These are phyloP conservation scores for Litoditis marina DNA, from an alignment of 2,888 invertebrate species.

Conservation along the genomic window DNA sequence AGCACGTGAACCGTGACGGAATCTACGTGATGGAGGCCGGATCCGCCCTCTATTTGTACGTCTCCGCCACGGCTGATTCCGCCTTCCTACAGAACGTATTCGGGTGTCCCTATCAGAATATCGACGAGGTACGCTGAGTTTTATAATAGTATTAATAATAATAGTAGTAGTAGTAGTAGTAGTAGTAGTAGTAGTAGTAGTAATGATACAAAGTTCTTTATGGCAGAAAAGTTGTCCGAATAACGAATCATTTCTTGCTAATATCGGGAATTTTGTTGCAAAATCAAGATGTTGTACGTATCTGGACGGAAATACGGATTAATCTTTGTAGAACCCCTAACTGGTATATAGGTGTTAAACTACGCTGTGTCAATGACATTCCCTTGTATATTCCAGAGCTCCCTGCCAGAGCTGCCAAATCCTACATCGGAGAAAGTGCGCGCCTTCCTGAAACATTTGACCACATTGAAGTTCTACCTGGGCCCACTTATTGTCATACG, in stretches of 20 bases:
- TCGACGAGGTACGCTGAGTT: slow-evolving; percentile 31
- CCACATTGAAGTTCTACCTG: slow-evolving; percentile 32
- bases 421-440: slow-evolving; percentile 28
- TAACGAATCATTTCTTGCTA: too few relatives aligned
- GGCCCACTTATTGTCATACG: slow-evolving; percentile 33
- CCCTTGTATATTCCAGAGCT: slow-evolving; percentile 22
- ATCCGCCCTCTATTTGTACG: slow-evolving; percentile 57
- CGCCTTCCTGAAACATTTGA: slow-evolving; percentile 34
- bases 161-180: neutral
- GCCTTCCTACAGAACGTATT: slow-evolving; percentile 34
- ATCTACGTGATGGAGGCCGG: slow-evolving; percentile 88
- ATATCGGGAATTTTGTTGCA: too few relatives aligned
- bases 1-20: slow-evolving; percentile 75
- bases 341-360: too few relatives aligned
- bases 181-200: too few relatives aligned
- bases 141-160: neutral
- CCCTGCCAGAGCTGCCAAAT: slow-evolving; percentile 26
- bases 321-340: too few relatives aligned
- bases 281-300: too few relatives aligned
- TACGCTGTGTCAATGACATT: too few relatives aligned
- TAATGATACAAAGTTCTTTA: too few relatives aligned
- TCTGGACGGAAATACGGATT: too few relatives aligned
- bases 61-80: slow-evolving; percentile 35
- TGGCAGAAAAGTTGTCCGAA: too few relatives aligned
- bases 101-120: slow-evolving; percentile 35